Evolutionary conservation across 1,140 invertebrate genomes (phyloP).

Genomic region (Drosophila suzukii): DNA sequence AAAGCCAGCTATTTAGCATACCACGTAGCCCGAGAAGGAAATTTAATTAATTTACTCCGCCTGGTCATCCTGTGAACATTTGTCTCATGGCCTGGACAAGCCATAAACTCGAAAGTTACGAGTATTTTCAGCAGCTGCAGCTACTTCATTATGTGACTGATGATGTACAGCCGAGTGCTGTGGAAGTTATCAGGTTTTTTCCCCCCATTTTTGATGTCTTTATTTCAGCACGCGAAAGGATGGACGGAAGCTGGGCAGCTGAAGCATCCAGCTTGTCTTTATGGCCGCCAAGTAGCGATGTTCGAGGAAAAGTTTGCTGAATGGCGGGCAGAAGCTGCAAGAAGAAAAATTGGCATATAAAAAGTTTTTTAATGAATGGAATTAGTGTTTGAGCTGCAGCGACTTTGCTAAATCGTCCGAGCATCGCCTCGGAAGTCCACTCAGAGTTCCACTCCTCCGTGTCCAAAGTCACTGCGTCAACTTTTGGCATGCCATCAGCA

Average conservation of each 20-base stretch:
- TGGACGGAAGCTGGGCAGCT: constrained; percentile 32
- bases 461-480: constrained; percentile 20
- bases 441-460: constrained; percentile 23
- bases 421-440: constrained; percentile 54
- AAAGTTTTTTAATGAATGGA: constrained; percentile 83
- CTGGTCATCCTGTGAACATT: constrained; percentile 6
- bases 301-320: constrained; percentile 32
- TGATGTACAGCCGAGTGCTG: constrained; percentile 61
- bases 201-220: constrained; percentile 27
- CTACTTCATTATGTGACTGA: constrained; percentile 82
- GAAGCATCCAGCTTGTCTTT: constrained; percentile 56
- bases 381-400: constrained; percentile 78
- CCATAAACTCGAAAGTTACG: constrained; percentile 72
- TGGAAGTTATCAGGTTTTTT: constrained; percentile 67
- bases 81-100: constrained; percentile 57
- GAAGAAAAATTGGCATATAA: constrained; percentile 75
- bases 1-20: constrained; percentile 53
- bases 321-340: constrained; percentile 36
- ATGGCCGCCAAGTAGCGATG: constrained; percentile 56
- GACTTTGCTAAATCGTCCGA: constrained; percentile 79
- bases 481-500: constrained; percentile 56
- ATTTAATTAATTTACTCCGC: constrained; percentile 72
- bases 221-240: constrained; percentile 23
- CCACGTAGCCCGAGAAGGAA: constrained; percentile 52
- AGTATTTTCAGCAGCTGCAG: constrained; percentile 72